Evolutionary conservation across 2,113 vertebrate genomes (phyloP).

Genomic region (Pollimyrus isidori): DNA sequence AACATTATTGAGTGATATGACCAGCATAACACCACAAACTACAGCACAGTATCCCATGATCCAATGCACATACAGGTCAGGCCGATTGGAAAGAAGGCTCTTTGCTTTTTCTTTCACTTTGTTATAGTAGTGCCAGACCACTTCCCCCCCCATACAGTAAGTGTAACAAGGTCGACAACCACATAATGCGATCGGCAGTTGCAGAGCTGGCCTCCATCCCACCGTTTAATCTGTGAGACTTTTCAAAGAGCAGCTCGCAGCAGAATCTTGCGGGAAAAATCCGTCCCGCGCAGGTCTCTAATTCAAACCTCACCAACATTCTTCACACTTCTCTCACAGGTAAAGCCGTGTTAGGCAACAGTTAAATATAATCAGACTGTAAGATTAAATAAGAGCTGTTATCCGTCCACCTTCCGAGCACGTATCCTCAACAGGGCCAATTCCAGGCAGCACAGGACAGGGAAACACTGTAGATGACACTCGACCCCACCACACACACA

Average conservation of each 20-base stretch:
- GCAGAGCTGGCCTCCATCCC: background rate
- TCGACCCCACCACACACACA: background rate
- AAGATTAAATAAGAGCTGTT: background rate
- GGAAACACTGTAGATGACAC: background rate
- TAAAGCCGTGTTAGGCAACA: background rate
- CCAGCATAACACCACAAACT: background rate
- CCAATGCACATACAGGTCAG: background rate
- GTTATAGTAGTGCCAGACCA: background rate
- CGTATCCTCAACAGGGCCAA: background rate
- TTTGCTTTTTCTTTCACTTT: background rate
- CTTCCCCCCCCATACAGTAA: background rate
- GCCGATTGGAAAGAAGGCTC: background rate
- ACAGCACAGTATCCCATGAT: background rate
- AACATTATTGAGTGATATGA: background rate
- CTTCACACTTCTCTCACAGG: background rate
- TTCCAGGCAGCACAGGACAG: background rate
- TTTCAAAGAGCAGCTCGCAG: background rate
- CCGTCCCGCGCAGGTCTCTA: too few relatives aligned
- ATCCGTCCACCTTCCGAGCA: background rate
- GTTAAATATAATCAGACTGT: background rate
- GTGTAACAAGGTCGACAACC: background rate
- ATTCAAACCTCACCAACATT: background rate
- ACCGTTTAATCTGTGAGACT: background rate
- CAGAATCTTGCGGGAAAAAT: too few relatives aligned
- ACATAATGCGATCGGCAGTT: background rate